These are phyloP conservation scores for Eubasilissa regina DNA, from an alignment of 1,140 invertebrate genomes.

Conservation along the genomic window DNA sequence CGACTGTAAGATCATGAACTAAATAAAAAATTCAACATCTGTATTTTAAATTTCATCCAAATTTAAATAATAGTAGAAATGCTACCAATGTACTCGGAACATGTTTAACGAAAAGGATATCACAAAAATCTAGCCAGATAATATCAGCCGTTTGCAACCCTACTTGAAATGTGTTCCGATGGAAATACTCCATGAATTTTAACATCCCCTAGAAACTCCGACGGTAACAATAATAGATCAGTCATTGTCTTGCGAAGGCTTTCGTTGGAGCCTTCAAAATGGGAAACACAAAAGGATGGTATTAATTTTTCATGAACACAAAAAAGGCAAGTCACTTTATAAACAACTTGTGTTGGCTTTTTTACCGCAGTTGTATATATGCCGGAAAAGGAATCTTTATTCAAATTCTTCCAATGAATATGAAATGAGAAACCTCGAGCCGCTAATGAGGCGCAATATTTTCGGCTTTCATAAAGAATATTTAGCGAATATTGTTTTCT, in stretches of 20 bases:
- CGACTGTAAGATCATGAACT: no score
- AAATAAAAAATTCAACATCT: no score
- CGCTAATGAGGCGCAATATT: slow-evolving; percentile 18
- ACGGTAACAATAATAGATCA: slow-evolving; percentile 37
- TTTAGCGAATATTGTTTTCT: neutral
- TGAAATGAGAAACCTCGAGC: slow-evolving; percentile 7
- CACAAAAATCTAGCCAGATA: neutral
- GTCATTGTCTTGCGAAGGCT: slow-evolving; percentile 31
- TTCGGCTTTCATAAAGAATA: neutral
- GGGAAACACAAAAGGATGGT: slow-evolving; percentile 14
- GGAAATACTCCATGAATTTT: slow-evolving; percentile 24
- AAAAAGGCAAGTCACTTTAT: slow-evolving; percentile 36
- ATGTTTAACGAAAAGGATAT: no score
- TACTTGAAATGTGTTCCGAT: neutral
- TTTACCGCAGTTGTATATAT: slow-evolving; percentile 26
- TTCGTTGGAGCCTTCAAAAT: slow-evolving; percentile 28
- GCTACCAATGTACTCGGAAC: no score
- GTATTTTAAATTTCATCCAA: no score
- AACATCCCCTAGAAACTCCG: neutral
- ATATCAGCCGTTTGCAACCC: neutral
- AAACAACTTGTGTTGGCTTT: slow-evolving; percentile 30
- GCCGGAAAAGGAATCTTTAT: slow-evolving; percentile 32
- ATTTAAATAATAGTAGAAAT: no score
- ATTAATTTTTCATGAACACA: slow-evolving; percentile 42
- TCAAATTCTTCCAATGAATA: slow-evolving; percentile 43